Evolutionary conservation across 2,888 invertebrate genomes (phyloP).

Genomic region (Ametastegia equiseti): DNA sequence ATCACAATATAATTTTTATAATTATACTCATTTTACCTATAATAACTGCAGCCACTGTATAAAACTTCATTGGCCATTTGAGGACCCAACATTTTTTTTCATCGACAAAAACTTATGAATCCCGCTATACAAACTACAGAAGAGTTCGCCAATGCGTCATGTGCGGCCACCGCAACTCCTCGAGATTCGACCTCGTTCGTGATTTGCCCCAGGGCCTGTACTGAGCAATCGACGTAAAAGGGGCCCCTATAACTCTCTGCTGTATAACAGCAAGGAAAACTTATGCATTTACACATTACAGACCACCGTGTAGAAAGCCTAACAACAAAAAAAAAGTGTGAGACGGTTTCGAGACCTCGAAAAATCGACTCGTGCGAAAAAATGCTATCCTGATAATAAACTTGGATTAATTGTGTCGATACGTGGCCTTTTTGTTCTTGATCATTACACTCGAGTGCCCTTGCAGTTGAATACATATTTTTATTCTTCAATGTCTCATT

Average conservation of each 20-base stretch:
- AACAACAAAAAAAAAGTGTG: background rate
- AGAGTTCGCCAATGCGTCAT: background rate
- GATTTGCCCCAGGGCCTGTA: conserved; percentile 32
- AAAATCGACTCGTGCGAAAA: too few relatives aligned
- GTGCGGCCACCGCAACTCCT: background rate
- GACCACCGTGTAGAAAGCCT: background rate
- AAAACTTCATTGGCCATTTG: background rate
- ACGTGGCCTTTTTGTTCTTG: too few relatives aligned
- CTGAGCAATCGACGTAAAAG: background rate
- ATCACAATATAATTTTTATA: background rate
- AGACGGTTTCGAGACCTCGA: background rate
- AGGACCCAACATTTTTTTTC: background rate
- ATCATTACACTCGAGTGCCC: too few relatives aligned
- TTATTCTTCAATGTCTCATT: background rate
- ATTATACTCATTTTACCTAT: background rate
- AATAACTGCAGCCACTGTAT: background rate
- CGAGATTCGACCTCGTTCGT: conserved; percentile 30
- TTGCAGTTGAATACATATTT: too few relatives aligned
- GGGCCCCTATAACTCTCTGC: conserved; percentile 10
- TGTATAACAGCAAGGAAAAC: background rate
- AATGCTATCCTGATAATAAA: too few relatives aligned
- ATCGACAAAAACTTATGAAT: background rate
- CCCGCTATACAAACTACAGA: background rate
- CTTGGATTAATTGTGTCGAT: too few relatives aligned
- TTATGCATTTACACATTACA: background rate